These are phyloP conservation scores for Leuciscus waleckii DNA, from an alignment of 2,797 vertebrate species.

Conservation along the genomic window DNA sequence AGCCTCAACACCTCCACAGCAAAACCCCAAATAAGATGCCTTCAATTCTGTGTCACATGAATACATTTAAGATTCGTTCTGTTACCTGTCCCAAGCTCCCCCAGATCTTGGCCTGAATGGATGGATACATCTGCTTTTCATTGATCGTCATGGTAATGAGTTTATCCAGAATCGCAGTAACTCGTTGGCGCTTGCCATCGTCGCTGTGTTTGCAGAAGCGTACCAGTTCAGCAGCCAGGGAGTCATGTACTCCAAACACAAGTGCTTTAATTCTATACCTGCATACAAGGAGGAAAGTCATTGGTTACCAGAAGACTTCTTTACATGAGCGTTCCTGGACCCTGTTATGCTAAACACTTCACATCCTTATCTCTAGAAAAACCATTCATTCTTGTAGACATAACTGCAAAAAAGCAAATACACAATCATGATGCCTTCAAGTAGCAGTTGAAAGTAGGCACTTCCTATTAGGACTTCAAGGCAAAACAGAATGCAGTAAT, in stretches of 20 bases:
- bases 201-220: conserved; percentile 98
- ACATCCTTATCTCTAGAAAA: conserved; percentile 1
- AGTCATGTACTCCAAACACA: conserved; percentile 98
- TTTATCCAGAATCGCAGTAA: conserved; percentile 95
- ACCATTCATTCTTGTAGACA: not conserved
- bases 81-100: conserved; percentile 94
- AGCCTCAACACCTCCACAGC: not conserved
- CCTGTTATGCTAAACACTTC: not conserved
- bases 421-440: conserved; percentile 1
- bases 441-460: not conserved
- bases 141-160: conserved; percentile 99
- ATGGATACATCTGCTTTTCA: conserved; percentile 99
- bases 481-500: not conserved
- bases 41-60: not conserved
- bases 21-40: conserved; percentile 1
- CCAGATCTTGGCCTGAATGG: conserved; percentile 99
- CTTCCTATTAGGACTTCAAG: not conserved
- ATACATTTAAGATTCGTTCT: not conserved
- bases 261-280: conserved; percentile 97
- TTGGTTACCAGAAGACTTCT: not conserved
- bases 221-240: conserved; percentile 97
- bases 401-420: not conserved
- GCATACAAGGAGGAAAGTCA: conserved; percentile 12
- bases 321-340: not conserved
- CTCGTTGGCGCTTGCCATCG: conserved; percentile 93